A percentile compares a stretch with the other conserved stretches of the same genome.
Evolutionary conservation across 2,797 vertebrate species (phyloP).

Genomic region (Moxostoma hubbsi): DNA sequence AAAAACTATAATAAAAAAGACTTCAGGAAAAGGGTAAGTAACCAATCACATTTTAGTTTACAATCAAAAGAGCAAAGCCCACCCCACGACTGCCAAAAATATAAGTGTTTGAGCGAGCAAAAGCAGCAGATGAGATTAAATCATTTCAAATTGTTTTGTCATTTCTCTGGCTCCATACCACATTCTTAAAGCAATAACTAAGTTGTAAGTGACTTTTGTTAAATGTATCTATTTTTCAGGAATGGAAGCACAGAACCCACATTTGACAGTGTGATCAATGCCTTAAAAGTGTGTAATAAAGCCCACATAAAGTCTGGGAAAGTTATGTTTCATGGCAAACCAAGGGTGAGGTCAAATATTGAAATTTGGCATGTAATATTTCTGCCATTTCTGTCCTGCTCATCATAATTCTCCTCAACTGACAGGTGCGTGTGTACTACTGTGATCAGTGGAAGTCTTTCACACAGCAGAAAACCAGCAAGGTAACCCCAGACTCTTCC

Average conservation of each 20-base stretch:
- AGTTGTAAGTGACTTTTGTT: neutral
- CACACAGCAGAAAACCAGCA: conserved; percentile 28
- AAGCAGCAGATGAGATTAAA: too few relatives aligned
- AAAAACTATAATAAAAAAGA: too few relatives aligned
- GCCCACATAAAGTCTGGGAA: conserved; percentile 54
- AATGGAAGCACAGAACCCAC: conserved; percentile 68
- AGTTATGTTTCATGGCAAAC: conserved; percentile 71
- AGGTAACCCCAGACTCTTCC: conserved; percentile 7
- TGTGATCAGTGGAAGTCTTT: conserved; percentile 73
- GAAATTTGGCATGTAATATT: neutral
- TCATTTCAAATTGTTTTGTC: too few relatives aligned
- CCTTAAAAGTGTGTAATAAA: conserved; percentile 70
- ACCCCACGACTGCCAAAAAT: too few relatives aligned
- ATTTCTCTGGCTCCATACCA: too few relatives aligned
- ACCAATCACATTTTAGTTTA: too few relatives aligned
- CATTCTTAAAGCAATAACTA: neutral
- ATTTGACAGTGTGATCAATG: conserved; percentile 76
- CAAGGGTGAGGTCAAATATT: conserved; percentile 62
- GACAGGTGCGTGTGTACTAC: conserved; percentile 68
- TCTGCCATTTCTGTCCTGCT: neutral
- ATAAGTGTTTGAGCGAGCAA: too few relatives aligned
- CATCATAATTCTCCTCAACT: conserved; percentile 6
- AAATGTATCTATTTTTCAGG: conserved; percentile 68
- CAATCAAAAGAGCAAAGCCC: too few relatives aligned
- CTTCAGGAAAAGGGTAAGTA: too few relatives aligned